Evolutionary conservation across 1,140 invertebrate genomes (phyloP).

Genomic region (Philotrypesis tridentata): DNA sequence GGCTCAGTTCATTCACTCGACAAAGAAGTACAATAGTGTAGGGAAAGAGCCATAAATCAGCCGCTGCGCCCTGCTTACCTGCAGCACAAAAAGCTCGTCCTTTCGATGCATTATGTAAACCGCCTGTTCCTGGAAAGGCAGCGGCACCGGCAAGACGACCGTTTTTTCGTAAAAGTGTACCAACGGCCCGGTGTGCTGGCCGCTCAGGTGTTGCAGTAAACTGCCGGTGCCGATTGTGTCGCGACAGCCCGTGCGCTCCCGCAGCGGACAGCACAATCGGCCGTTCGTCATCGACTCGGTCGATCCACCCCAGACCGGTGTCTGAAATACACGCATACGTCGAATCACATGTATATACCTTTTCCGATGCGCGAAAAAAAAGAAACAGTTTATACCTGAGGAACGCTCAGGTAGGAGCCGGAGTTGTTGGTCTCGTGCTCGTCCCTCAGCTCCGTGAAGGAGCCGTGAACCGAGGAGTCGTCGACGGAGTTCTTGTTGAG

Average conservation of each 20-base stretch:
- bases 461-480: background rate
- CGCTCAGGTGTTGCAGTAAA: constrained; percentile 62
- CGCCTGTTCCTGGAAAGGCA: constrained; percentile 60
- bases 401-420: constrained; percentile 53
- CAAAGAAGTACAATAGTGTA: too few species aligned
- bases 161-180: constrained; percentile 63
- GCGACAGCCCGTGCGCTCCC: constrained; percentile 52
- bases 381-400: constrained; percentile 41
- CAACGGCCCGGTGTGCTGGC: constrained; percentile 59
- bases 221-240: constrained; percentile 56
- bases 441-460: background rate
- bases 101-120: constrained; percentile 63
- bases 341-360: too few species aligned
- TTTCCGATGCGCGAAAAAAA: too few species aligned
- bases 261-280: constrained; percentile 62
- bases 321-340: constrained; percentile 37
- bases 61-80: constrained; percentile 58
- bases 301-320: constrained; percentile 65
- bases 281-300: constrained; percentile 61
- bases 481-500: constrained; percentile 52
- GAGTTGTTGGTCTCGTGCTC: constrained; percentile 28
- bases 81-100: constrained; percentile 65
- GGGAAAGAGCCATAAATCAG: background rate
- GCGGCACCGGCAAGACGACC: constrained; percentile 60
- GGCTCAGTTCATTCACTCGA: background rate